Conservation (phyloP, 1,140 invertebrate species). For the Drosophila dunni region DNA sequence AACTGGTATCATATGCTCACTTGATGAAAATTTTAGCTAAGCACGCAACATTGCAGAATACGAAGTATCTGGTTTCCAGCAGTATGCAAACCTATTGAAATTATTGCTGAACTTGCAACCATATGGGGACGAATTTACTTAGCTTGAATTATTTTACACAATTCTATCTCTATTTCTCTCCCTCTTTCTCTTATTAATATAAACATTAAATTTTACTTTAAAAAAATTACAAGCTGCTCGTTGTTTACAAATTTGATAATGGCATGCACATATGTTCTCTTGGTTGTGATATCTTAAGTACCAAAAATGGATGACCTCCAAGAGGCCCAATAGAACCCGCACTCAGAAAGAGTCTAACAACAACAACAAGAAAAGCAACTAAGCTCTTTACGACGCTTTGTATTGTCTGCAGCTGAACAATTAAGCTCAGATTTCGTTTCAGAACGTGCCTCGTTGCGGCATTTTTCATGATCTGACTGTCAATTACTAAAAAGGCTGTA, state of each 20-base stretch:
- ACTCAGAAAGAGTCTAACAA: slow-evolving; percentile 13
- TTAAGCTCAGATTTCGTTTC: slow-evolving; percentile 60
- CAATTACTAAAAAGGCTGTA: slow-evolving; percentile 15
- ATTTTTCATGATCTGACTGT: slow-evolving; percentile 44
- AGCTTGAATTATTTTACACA: slow-evolving; percentile 5
- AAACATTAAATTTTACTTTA: not conserved
- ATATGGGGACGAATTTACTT: slow-evolving; percentile 6
- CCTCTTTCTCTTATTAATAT: not conserved
- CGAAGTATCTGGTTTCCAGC: slow-evolving; percentile 20
- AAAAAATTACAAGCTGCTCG: slow-evolving; percentile 31
- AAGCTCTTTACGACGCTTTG: slow-evolving; percentile 38
- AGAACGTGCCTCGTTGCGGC: slow-evolving; percentile 64
- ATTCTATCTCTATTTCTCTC: not conserved
- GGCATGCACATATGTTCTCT: no score
- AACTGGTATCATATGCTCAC: slow-evolving; percentile 63
- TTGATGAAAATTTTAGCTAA: slow-evolving; percentile 60
- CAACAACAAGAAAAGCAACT: slow-evolving; percentile 20
- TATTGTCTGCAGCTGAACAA: slow-evolving; percentile 54
- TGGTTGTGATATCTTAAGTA: no score
- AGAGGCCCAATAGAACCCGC: not conserved
- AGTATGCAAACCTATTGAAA: slow-evolving; percentile 20
- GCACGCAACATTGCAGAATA: slow-evolving; percentile 50
- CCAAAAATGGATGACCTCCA: no score
- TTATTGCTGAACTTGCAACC: slow-evolving; percentile 22
- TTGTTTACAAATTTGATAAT: not conserved